Conservation (phyloP, 2,113 vertebrate genomes). For the Theropithecus gelada region DNA sequence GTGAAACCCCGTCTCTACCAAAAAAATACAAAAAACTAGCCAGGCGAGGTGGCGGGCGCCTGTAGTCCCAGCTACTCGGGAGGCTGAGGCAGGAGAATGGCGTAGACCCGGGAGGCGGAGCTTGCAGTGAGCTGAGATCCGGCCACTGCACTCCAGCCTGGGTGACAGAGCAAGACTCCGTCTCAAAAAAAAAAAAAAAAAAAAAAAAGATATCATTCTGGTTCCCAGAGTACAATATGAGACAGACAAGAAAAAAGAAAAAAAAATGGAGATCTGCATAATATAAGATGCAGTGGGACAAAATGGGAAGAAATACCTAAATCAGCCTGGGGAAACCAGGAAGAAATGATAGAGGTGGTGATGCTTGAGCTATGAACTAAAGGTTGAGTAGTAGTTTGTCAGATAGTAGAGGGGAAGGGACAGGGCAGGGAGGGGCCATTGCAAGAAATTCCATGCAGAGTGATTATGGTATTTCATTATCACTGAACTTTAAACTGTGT, state of each 20-base stretch:
- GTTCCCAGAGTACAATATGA: background rate
- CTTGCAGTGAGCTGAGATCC: too few species aligned
- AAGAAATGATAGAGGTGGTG: background rate
- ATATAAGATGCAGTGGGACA: background rate
- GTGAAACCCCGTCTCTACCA: too few species aligned
- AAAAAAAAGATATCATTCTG: background rate
- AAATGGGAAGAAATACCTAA: background rate
- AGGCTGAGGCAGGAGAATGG: too few species aligned
- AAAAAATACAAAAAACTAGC: too few species aligned
- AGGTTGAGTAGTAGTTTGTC: conserved; percentile 32
- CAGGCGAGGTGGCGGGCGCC: too few species aligned
- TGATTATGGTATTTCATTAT: background rate
- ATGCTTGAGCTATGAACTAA: conserved; percentile 2
- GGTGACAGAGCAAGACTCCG: too few species aligned
- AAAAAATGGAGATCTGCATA: background rate
- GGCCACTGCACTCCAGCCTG: too few species aligned
- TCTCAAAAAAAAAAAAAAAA: too few species aligned
- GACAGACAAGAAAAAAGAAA: background rate
- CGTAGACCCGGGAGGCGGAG: too few species aligned
- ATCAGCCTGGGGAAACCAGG: background rate
- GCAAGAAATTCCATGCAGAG: background rate
- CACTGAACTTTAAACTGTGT: background rate
- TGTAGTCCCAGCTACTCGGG: too few species aligned
- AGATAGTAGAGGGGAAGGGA: background rate
- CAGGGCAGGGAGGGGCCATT: background rate